Evolutionary conservation across 1,140 invertebrate species (phyloP), one percentile per base, ranked within the genome.

Genomic region (Zaprionus gabonicus): DNA sequence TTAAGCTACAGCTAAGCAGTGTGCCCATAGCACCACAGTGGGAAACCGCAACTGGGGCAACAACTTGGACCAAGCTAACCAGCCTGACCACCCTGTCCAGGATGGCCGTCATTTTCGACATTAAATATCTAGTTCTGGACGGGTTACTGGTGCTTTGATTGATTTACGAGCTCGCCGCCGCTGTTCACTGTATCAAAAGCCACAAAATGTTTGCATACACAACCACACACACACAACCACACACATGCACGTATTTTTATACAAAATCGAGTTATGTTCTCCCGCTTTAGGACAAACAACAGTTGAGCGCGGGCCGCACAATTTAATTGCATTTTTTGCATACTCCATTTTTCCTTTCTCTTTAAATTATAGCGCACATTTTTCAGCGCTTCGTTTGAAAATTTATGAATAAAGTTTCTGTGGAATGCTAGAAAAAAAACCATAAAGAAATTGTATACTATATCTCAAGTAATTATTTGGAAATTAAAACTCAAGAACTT

Each of bases 101-200:
- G 38, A 62, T 57, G 59, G 28, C 10, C 59, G 41, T 82, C 76
- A 82, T 80, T 81, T 79, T 71, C 62, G 68, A 78, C 81, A 83
- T 87, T 84, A 78, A 83, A 81, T 83, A 88, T 83, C 78, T 81
- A 78, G 55, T 46, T 53, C 71, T 34, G 34, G 36, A 63, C 76
- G 65, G 57, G 56, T 75, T 82, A 27, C 13, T 65, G 51, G 27
- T 46, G 34, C 53, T 73, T 25, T 76, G 77, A 88, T 83, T 78
- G 84, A 73, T 79, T 87, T 78, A 81, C 49, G 55, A 60, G 68
- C 46, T 34, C 7, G 3, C 1, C 31, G 31, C 78, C 66, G 46
- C n/a, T 27, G 56, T 31, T 58, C 13, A 17, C 1, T 46, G 44
- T 51, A 72, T 56, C 70, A 76, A 62, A 76, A 66, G 34, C 28